Conservation (phyloP, 37 sponge, comb jelly and placozoan species). For the Cliona cf. orientalis region DNA sequence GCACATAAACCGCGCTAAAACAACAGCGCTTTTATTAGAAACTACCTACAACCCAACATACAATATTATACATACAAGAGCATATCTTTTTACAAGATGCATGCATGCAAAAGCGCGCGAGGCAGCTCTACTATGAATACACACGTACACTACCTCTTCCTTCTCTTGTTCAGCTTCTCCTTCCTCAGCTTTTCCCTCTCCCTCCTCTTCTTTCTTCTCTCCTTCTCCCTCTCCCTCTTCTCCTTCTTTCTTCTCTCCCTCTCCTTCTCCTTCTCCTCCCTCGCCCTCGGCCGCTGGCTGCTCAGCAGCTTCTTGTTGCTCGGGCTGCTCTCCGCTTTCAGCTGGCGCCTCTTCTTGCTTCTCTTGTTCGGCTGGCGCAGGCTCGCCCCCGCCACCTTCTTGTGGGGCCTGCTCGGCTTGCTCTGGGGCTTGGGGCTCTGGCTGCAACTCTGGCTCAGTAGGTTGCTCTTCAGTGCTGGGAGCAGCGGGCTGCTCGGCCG, state of each 20-base stretch:
- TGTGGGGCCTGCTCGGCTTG: neutral
- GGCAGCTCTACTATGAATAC: too few species aligned
- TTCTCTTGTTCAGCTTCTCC: neutral
- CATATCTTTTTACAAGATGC: too few species aligned
- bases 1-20: too few species aligned
- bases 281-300: slow-evolving; percentile 8
- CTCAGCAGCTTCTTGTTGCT: neutral
- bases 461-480: neutral
- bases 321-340: neutral
- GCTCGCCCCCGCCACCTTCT: neutral
- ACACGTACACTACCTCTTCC: too few species aligned
- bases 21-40: too few species aligned
- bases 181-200: neutral
- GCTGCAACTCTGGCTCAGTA: neutral
- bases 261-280: slow-evolving; percentile 16
- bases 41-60: too few species aligned
- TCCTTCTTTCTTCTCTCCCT: neutral
- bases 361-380: neutral
- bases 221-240: slow-evolving; percentile 16
- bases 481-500: neutral
- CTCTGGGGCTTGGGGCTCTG: too few species aligned
- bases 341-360: slow-evolving; percentile 14
- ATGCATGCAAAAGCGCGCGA: too few species aligned
- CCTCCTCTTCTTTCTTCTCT: slow-evolving; percentile 15
- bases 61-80: too few species aligned